phyloP scores from a whole-genome alignment of 2,888 invertebrate species.

The Drosophila vallismaia region DNA sequence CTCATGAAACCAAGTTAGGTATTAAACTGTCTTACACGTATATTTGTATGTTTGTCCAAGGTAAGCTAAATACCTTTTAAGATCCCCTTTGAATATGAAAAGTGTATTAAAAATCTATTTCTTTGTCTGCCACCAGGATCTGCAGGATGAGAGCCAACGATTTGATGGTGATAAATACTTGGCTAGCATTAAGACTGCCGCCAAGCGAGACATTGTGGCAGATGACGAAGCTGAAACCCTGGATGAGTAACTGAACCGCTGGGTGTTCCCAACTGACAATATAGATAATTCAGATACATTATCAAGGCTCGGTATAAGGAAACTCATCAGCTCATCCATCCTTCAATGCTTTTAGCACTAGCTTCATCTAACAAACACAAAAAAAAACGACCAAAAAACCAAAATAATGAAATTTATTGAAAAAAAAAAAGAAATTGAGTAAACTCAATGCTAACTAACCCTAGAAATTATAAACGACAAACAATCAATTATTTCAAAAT shows the following conservation, averaged over 20 bases:
- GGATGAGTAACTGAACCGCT: constrained; percentile 59
- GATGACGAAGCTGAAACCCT: constrained; percentile 79
- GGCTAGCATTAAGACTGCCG: constrained; percentile 80
- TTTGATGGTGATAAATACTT: constrained; percentile 84
- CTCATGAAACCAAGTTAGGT: constrained; percentile 8
- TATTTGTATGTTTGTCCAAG: constrained; percentile 39
- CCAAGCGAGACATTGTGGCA: constrained; percentile 82
- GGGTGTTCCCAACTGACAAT: constrained; percentile 35
- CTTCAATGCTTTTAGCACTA: constrained; percentile 54
- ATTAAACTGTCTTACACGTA: constrained; percentile 18
- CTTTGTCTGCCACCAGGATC: constrained; percentile 69
- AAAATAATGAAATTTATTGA: constrained; percentile 8
- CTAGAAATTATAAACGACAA: constrained; percentile 42
- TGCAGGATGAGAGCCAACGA: constrained; percentile 83
- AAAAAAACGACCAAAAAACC: constrained; percentile 61
- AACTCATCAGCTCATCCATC: constrained; percentile 19
- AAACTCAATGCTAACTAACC: constrained; percentile 54
- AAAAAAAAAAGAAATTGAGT: constrained; percentile 16
- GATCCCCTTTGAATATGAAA: not conserved
- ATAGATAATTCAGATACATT: constrained; percentile 18
- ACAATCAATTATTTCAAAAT: constrained; percentile 41
- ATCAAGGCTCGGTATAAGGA: constrained; percentile 19
- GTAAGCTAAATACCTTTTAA: constrained; percentile 41
- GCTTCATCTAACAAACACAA: constrained; percentile 46
- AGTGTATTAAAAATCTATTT: not conserved